Base-by-base conservation (phyloP, 1,140 invertebrate species). In the Drosophila paulistorum region DNA sequence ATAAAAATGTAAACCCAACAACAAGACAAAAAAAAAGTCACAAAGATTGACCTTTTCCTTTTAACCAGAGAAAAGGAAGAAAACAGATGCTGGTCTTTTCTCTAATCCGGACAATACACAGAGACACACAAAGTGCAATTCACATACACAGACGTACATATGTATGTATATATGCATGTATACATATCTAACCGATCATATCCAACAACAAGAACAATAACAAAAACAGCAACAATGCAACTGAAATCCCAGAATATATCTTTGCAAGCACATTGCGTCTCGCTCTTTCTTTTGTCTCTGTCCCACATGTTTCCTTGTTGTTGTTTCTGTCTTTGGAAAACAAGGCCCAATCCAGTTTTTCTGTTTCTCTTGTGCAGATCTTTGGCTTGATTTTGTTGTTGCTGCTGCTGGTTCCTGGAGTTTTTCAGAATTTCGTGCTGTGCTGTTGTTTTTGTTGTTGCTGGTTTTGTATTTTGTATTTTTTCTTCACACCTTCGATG, bases 351-450 rank as follows among this genome's bases (percentile, higher is more conserved):
- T 86, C 82, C 82, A 86, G 82, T 86, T 78, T 51, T 89, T 82
- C 69, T 72, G 79, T 41, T 61, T 67, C 69, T 65, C 74, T 63
- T 63, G 68, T 77, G 82, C 77, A 89, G 84, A 87, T 87, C 84
- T 87, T 67, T 33, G 77, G 77, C 76, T 83, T 89, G 82, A 82
- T 82, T 85, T 85, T 79, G 68, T 81, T 85, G 17, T 67, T 72
- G 23, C 60, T 70, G 71, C 39, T 77, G 54, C 81, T 68, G 63
- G 70, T 78, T 78, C 62, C 45, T 79, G 63, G 71, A 76, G 83
- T 83, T 89, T 87, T 89, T 89, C 73, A 89, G 84, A 89, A 89
- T 77, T 87, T 87, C 80, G 81, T 87, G 84, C 84, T 83, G 83
- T 68, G 81, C 67, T 65, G 57, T 60, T 68, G 65, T 59, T 63